Conservation (phyloP, 2,113 vertebrate species). For the Riparia riparia region DNA sequence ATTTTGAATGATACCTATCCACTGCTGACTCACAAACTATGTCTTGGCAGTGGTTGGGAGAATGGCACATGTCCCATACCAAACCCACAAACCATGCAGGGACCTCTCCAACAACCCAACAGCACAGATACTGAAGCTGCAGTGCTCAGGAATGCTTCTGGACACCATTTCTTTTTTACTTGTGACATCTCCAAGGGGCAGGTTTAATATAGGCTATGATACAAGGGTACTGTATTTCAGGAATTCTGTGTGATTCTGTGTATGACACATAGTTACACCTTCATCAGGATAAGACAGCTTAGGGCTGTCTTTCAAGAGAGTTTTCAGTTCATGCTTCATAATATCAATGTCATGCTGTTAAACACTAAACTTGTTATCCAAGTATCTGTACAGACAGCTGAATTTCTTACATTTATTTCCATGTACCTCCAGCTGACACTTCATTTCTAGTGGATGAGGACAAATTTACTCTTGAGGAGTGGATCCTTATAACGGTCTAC, state of each 20-base stretch:
- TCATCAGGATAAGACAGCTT: neutral
- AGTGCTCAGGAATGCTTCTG: neutral
- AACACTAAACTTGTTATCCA: neutral
- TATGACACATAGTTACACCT: neutral
- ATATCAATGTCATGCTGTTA: neutral
- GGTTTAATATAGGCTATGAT: neutral
- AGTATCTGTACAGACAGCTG: neutral
- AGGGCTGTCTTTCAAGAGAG: neutral
- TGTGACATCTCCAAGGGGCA: fast-evolving
- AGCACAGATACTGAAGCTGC: neutral
- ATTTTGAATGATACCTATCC: neutral
- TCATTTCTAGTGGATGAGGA: neutral
- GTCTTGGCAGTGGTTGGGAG: neutral
- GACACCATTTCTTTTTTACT: neutral
- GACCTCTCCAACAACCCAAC: fast-evolving
- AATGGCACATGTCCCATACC: fast-evolving
- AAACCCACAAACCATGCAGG: neutral
- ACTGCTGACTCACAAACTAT: neutral
- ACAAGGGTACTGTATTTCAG: neutral
- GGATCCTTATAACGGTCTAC: neutral
- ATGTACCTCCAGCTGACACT: neutral
- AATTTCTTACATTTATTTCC: neutral
- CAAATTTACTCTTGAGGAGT: neutral
- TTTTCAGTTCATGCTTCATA: neutral
- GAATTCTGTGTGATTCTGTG: neutral